Percentiles rank a stretch among this genome's conserved stretches.
These are phyloP conservation scores for Spialia ferax DNA, from an alignment of 2,888 invertebrate genomes.

Conservation along the genomic window DNA sequence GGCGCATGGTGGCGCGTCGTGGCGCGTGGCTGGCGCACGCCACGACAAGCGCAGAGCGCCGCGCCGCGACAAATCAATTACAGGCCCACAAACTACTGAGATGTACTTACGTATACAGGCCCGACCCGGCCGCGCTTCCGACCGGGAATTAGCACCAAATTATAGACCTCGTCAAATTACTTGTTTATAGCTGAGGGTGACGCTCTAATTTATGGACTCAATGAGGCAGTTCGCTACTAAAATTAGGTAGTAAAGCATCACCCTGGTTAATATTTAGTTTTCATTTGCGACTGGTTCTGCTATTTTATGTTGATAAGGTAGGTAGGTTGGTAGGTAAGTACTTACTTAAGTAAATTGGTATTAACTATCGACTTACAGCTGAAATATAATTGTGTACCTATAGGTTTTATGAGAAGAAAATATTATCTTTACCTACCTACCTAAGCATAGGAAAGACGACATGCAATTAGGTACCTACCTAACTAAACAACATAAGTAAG, in stretches of 20 bases:
- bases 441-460: no score
- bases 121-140: slow-evolving; percentile 70
- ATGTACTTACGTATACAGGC: no score
- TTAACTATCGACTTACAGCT: no score
- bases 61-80: slow-evolving; percentile 83
- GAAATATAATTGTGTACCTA: no score
- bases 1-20: slow-evolving; percentile 57
- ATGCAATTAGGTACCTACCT: no score
- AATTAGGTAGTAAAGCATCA: slow-evolving; percentile 27
- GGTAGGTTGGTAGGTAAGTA: no score
- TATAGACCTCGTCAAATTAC: slow-evolving; percentile 71
- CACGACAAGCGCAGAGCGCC: slow-evolving; percentile 52
- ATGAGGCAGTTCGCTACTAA: slow-evolving; percentile 42
- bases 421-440: no score
- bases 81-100: no score
- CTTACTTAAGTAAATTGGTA: background rate
- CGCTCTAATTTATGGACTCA: slow-evolving; percentile 70
- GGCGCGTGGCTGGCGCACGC: slow-evolving; percentile 61
- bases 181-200: slow-evolving; percentile 72
- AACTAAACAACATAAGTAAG: no score
- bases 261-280: background rate
- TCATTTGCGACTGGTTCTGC: background rate
- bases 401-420: no score
- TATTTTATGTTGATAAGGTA: no score
- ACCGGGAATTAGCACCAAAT: slow-evolving; percentile 79